Conservation (phyloP, 2,797 vertebrate genomes). For the Chiroxiphia lanceolata region DNA sequence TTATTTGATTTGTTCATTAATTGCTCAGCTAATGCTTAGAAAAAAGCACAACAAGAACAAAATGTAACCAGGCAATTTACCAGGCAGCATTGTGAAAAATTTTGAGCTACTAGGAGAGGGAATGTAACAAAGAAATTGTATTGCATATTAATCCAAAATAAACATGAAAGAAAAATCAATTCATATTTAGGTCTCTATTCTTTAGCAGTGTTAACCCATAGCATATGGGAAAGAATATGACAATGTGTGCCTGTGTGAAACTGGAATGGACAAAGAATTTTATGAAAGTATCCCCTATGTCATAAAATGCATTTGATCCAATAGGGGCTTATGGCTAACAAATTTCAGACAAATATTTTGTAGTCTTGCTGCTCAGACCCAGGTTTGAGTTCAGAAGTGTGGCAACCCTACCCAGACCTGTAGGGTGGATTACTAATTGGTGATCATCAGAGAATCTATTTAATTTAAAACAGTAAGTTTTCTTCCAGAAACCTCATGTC, state of each 20-base stretch:
- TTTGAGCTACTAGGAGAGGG: constrained; percentile 6
- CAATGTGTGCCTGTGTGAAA: neutral
- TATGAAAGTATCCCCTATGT: neutral
- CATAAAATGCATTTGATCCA: neutral
- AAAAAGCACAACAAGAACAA: constrained; percentile 49
- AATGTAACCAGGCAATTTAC: constrained; percentile 40
- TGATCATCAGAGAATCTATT: neutral
- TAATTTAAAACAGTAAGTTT: neutral
- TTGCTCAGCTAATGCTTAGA: constrained; percentile 63
- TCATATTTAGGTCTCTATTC: neutral
- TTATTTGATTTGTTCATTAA: constrained; percentile 72
- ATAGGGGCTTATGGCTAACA: neutral
- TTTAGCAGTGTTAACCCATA: neutral
- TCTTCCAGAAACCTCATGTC: neutral
- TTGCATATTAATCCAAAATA: constrained; percentile 25
- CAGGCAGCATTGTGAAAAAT: neutral
- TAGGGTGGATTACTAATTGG: neutral
- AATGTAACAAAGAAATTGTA: neutral
- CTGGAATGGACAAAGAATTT: neutral
- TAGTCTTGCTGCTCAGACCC: neutral
- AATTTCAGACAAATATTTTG: neutral
- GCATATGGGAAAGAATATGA: neutral
- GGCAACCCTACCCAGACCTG: neutral
- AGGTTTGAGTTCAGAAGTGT: neutral
- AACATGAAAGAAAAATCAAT: constrained; percentile 13